Base-by-base conservation (phyloP, 2,888 invertebrate species). In the Chaetogeoica ovagalla region DNA sequence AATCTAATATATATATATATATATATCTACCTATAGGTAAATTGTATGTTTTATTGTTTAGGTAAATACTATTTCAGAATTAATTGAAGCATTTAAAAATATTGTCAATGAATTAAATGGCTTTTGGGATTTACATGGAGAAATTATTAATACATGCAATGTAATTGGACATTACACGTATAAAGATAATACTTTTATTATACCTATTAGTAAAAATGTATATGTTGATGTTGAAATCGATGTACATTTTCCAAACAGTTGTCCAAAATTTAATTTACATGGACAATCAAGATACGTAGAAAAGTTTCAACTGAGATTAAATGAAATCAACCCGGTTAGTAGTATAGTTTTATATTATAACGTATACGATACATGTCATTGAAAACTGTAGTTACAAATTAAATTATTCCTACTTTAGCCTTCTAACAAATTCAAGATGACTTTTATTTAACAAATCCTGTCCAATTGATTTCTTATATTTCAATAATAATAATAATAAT, bases 101-200 rank as follows among this genome's bases (percentile, higher is more conserved):
- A 9, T 57, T 48, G 17, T 76, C 9, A 0, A 57, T 59, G 6
- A 57, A 15, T 69, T 76, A 37, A 69, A 17, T 9, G 5, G 60
- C n/a, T 76, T 69, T 76, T 76, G 76, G 76, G n/a, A 69, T 17
- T 17, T 76, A 9, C 43, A 69, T 9, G n/a, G 60, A n/a, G 76
- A 76, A 43, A 69, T 76, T 48, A 30, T 48, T 43, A 48, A 30
- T 2, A 69, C 76, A 15, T 76, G 76, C 7, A 60, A 76, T 76
- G 43, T 60, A 15, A 69, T 76, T n/a, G 76, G 68, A 13, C 48
- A 48, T 52, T 76, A 76, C 23, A 59, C 76, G 7, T 73, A 15
- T 52, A 63, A 63, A 55, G 73, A 73, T 63, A 52, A 63, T 37
- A 55, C 8, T 9, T 73, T 52, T 65, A 74, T 9, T 65, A 65